These are phyloP conservation scores for Coptodon rendalli DNA, from an alignment of 2,113 vertebrate species.

Conservation along the genomic window DNA sequence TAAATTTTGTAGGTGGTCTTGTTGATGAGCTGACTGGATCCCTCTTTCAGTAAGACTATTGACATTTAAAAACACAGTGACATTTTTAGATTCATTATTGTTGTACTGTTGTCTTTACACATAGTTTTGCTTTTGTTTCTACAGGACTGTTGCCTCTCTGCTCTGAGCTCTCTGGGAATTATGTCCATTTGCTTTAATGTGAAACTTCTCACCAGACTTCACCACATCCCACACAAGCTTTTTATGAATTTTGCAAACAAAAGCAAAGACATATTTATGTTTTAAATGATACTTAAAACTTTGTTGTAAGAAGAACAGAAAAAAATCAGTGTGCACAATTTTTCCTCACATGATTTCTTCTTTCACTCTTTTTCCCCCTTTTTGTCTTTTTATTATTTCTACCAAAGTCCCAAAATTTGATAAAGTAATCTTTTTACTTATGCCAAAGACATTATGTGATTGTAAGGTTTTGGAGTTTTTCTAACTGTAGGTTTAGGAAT, in stretches of 20 bases:
- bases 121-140: not conserved
- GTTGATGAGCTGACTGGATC: slow-evolving; percentile 74
- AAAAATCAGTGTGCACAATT: not conserved
- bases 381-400: not conserved
- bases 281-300: not conserved
- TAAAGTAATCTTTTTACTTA: not conserved
- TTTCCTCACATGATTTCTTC: not conserved
- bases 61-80: not conserved
- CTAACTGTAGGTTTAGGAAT: not conserved
- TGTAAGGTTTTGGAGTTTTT: not conserved
- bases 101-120: not conserved
- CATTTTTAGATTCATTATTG: not conserved
- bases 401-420: not conserved
- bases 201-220: not conserved
- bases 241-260: not conserved
- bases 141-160: slow-evolving; percentile 50
- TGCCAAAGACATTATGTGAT: not conserved
- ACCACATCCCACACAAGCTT: not conserved
- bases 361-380: not conserved
- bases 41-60: slow-evolving; percentile 72
- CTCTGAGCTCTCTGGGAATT: slow-evolving; percentile 22
- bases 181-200: not conserved
- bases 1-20: slow-evolving; percentile 65
- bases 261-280: not conserved
- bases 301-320: not conserved